phyloP scores from a whole-genome alignment of 2,888 invertebrate genomes.

The Ernsta delagoae region DNA sequence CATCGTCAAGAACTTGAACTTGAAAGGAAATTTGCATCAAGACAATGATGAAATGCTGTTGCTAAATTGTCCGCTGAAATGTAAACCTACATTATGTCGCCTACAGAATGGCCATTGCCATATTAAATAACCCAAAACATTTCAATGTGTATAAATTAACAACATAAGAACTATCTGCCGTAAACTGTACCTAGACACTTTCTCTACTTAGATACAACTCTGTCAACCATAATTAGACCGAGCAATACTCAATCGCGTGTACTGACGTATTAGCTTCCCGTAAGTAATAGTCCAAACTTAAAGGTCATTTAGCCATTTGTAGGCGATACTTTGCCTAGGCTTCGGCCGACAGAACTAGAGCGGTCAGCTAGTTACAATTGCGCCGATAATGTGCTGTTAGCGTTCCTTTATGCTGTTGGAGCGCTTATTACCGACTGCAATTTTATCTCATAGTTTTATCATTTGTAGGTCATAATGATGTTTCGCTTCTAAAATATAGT shows the following conservation, averaged over 20 bases:
- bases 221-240: too few relatives aligned
- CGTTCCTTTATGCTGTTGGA: conserved; percentile 53
- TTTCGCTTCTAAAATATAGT: conserved; percentile 20
- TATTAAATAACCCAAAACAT: too few relatives aligned
- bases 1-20: neutral
- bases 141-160: too few relatives aligned
- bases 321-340: conserved; percentile 41
- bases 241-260: neutral
- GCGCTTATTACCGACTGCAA: conserved; percentile 42
- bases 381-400: conserved; percentile 58
- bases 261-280: neutral
- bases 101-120: too few relatives aligned
- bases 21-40: too few relatives aligned
- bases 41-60: too few relatives aligned
- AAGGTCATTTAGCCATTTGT: conserved; percentile 29
- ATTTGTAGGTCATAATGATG: conserved; percentile 32
- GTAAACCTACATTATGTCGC: too few relatives aligned
- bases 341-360: conserved; percentile 59
- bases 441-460: conserved; percentile 32
- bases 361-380: conserved; percentile 62
- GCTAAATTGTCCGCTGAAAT: too few relatives aligned
- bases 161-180: too few relatives aligned
- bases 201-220: too few relatives aligned
- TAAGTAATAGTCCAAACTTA: conserved; percentile 24
- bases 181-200: too few relatives aligned